Conservation (phyloP, 2,888 invertebrate genomes). For the Plebejus melissa region DNA sequence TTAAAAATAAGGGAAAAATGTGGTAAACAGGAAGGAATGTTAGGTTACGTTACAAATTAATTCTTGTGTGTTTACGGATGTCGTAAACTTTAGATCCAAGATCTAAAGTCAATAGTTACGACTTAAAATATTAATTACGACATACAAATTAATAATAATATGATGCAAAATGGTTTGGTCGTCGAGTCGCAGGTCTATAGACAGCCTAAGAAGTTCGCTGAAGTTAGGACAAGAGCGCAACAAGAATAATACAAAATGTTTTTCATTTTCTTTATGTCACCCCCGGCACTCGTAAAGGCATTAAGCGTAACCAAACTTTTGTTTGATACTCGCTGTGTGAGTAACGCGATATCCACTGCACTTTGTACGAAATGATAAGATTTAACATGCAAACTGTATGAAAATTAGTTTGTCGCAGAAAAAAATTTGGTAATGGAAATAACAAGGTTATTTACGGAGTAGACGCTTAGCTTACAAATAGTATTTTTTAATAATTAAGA, state of each 20-base stretch:
- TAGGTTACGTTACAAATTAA: too few species aligned
- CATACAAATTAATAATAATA: neutral
- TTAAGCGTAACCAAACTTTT: conserved; percentile 91
- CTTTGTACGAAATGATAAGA: conserved; percentile 35
- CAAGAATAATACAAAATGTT: conserved; percentile 85
- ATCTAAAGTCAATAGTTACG: too few species aligned
- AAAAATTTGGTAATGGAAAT: too few species aligned
- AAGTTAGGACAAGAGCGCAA: conserved; percentile 75
- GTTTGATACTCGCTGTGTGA: conserved; percentile 76
- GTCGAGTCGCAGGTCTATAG: conserved; percentile 43
- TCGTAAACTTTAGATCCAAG: too few species aligned
- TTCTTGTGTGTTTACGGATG: too few species aligned
- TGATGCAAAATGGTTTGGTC: neutral
- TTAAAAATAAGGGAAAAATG: too few species aligned
- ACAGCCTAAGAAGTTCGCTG: conserved; percentile 62
- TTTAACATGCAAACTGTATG: neutral
- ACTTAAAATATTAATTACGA: neutral
- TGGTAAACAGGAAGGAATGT: too few species aligned
- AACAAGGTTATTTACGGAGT: too few species aligned
- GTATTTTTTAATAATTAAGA: too few species aligned
- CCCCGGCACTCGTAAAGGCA: conserved; percentile 91
- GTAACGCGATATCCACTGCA: conserved; percentile 51
- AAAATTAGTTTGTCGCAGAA: neutral
- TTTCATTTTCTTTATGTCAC: conserved; percentile 95
- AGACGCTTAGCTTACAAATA: too few species aligned